phyloP scores from a whole-genome alignment of 2,888 invertebrate genomes.

The Cantharis lateralis region DNA sequence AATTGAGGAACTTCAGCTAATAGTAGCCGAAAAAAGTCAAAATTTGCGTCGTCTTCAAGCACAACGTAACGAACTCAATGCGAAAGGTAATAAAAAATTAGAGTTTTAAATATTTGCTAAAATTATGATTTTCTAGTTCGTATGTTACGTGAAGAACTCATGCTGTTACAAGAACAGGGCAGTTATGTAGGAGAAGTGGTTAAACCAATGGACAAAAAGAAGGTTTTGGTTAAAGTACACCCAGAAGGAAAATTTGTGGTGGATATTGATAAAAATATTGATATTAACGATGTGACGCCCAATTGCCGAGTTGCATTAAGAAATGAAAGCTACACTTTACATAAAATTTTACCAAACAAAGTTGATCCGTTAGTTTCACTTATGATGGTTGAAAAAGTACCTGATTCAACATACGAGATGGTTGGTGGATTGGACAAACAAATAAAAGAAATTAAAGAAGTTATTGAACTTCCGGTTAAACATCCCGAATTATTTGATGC shows the following conservation, averaged over 20 bases:
- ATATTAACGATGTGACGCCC: slow-evolving; percentile 96
- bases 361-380: slow-evolving; percentile 97
- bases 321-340: slow-evolving; percentile 97
- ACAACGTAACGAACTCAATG: slow-evolving; percentile 97
- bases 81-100: slow-evolving; percentile 74
- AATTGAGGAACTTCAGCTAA: slow-evolving; percentile 94
- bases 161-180: slow-evolving; percentile 95
- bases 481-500: slow-evolving; percentile 99
- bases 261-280: slow-evolving; percentile 98
- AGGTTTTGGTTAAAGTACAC: slow-evolving; percentile 98
- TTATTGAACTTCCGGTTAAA: slow-evolving; percentile 98
- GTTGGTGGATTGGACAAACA: slow-evolving; percentile 99
- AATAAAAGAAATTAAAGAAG: slow-evolving; percentile 99
- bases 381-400: slow-evolving; percentile 99
- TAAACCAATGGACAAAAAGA: slow-evolving; percentile 99
- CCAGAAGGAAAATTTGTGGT: slow-evolving; percentile 99
- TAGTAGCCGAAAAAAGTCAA: slow-evolving; percentile 97
- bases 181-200: slow-evolving; percentile 99
- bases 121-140: slow-evolving; percentile 69
- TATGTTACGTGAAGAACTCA: slow-evolving; percentile 95
- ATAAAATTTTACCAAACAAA: slow-evolving; percentile 98
- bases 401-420: slow-evolving; percentile 99
- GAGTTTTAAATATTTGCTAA: not conserved
- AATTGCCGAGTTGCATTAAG: slow-evolving; percentile 97
- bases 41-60: slow-evolving; percentile 96